These are phyloP conservation scores for Sylvia atricapilla DNA, from an alignment of 2,113 vertebrate species.

Conservation along the genomic window DNA sequence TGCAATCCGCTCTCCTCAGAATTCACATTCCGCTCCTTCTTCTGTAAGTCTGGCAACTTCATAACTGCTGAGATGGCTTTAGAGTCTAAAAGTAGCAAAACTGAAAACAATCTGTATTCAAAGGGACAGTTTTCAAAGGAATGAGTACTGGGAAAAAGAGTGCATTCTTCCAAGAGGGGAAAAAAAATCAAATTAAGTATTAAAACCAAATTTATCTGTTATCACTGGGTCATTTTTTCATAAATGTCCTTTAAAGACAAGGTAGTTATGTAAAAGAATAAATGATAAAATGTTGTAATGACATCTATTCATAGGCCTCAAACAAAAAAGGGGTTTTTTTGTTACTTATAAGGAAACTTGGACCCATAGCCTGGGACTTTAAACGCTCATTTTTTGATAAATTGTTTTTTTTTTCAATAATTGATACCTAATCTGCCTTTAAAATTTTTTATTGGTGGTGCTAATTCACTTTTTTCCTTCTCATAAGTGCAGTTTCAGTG, in stretches of 20 bases:
- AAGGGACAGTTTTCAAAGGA: not conserved
- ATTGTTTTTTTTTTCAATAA: not conserved
- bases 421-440: not conserved
- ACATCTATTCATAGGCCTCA: not conserved
- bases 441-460: not conserved
- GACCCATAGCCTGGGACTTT: not conserved
- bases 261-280: not conserved
- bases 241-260: not conserved
- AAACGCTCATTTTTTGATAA: not conserved
- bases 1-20: conserved; percentile 93
- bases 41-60: conserved; percentile 79
- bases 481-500: not conserved
- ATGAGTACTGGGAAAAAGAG: not conserved
- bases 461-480: not conserved
- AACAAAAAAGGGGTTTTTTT: not conserved
- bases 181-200: not conserved
- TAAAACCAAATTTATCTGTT: not conserved
- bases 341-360: not conserved
- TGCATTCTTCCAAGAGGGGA: not conserved
- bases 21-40: conserved; percentile 95
- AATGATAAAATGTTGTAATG: not conserved
- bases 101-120: not conserved
- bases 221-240: not conserved
- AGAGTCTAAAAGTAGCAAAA: not conserved
- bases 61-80: not conserved